A percentile compares a stretch with the other conserved stretches of the same genome.
Evolutionary conservation across 2,797 vertebrate species (phyloP).

Genomic region (Capromys pilorides): DNA sequence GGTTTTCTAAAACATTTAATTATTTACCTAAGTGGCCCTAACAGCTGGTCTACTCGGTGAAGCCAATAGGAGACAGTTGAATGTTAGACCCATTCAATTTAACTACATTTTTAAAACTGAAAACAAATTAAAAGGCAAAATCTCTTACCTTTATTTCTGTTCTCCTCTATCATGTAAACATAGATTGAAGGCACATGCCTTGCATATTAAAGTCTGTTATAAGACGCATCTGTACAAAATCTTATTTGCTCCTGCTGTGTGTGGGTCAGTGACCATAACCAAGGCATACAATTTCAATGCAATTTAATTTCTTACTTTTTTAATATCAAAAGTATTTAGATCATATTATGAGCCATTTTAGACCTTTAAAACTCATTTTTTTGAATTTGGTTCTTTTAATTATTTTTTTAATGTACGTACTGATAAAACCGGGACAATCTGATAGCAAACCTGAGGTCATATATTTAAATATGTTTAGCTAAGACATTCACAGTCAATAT

Average conservation of each 20-base stretch:
- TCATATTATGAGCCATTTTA: constrained; percentile 6
- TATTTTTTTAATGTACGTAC: background rate
- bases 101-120: constrained; percentile 78
- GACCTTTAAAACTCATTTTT: background rate
- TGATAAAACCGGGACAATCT: constrained; percentile 36
- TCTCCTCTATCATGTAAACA: constrained; percentile 72
- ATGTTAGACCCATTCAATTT: constrained; percentile 78
- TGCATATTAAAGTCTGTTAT: constrained; percentile 64
- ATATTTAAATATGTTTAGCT: background rate
- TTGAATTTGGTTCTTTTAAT: constrained; percentile 44
- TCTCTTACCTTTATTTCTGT: constrained; percentile 70
- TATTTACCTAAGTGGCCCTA: constrained; percentile 83
- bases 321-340: constrained; percentile 38
- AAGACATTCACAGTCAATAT: background rate
- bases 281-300: constrained; percentile 20
- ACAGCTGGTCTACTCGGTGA: constrained; percentile 82
- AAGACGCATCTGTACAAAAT: constrained; percentile 51
- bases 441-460: constrained; percentile 24
- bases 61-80: constrained; percentile 76
- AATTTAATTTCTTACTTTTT: constrained; percentile 44
- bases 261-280: constrained; percentile 14
- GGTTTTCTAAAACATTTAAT: constrained; percentile 82
- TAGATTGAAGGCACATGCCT: constrained; percentile 61
- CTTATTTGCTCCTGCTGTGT: constrained; percentile 49
- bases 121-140: constrained; percentile 77